phyloP scores from a whole-genome alignment of 2,113 vertebrate genomes.

The Myocastor coypus region DNA sequence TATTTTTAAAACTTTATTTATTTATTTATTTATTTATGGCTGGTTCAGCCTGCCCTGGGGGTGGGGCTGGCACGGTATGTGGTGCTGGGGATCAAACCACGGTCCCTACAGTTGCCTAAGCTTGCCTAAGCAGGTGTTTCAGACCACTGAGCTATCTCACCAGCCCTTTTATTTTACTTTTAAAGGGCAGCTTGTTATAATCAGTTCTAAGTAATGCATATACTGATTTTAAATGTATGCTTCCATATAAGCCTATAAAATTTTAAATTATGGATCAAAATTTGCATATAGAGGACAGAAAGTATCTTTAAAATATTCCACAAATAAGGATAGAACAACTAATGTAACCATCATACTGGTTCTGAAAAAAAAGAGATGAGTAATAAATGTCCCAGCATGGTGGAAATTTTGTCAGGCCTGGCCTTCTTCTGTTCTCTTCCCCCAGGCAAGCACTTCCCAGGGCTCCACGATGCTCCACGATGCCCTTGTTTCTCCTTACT shows the following conservation, averaged over 20 bases:
- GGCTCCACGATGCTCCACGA: not conserved
- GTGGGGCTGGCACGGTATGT: too few relatives aligned
- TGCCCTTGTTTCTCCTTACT: not conserved
- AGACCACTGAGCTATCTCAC: too few relatives aligned
- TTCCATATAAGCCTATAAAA: not conserved
- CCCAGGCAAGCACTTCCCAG: too few relatives aligned
- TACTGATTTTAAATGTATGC: not conserved
- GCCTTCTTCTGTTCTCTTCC: not conserved
- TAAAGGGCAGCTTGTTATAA: not conserved
- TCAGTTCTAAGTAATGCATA: not conserved
- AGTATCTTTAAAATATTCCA: not conserved
- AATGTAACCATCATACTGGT: not conserved
- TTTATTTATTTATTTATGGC: too few relatives aligned
- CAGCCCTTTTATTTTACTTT: not conserved
- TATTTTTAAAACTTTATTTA: not conserved
- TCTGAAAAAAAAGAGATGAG: not conserved
- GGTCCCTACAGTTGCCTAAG: too few relatives aligned
- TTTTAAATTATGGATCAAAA: not conserved
- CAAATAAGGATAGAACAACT: not conserved
- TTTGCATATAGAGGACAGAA: not conserved
- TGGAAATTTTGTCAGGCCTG: not conserved
- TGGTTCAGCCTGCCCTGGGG: too few relatives aligned
- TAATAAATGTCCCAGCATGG: too few relatives aligned
- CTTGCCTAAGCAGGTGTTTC: too few relatives aligned
- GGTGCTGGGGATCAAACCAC: too few relatives aligned